phyloP scores from a whole-genome alignment of 2,888 invertebrate genomes.

The Andrena chrysosceles region DNA sequence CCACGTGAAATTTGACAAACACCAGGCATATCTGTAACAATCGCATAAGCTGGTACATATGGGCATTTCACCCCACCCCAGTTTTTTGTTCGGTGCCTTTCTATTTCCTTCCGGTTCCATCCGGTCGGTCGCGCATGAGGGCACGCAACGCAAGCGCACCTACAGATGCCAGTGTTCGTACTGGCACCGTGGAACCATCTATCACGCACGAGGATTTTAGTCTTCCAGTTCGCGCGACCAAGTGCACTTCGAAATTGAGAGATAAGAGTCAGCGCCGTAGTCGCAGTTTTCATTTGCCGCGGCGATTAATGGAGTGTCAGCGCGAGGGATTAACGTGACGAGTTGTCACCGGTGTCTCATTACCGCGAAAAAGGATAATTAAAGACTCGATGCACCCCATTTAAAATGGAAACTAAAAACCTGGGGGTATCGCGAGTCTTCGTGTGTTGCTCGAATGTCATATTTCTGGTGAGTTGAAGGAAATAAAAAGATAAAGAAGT shows the following conservation, averaged over 20 bases:
- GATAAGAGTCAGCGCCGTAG: too few relatives aligned
- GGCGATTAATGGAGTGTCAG: slow-evolving; percentile 40
- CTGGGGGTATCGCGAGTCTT: slow-evolving; percentile 77
- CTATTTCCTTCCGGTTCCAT: slow-evolving; percentile 84
- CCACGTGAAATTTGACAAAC: slow-evolving; percentile 41
- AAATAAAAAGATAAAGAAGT: background rate
- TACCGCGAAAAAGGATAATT: background rate
- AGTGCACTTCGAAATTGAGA: slow-evolving; percentile 50
- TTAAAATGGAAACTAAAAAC: slow-evolving; percentile 73
- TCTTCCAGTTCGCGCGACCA: slow-evolving; percentile 62
- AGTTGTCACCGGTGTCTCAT: slow-evolving; percentile 19
- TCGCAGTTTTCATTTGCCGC: background rate
- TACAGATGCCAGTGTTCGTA: slow-evolving; percentile 64
- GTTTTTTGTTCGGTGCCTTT: slow-evolving; percentile 75
- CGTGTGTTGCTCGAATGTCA: slow-evolving; percentile 82
- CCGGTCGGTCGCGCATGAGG: slow-evolving; percentile 81
- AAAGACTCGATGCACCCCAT: slow-evolving; percentile 6
- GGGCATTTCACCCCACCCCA: slow-evolving; percentile 70
- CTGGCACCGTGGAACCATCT: slow-evolving; percentile 49
- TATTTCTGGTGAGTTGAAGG: slow-evolving; percentile 80
- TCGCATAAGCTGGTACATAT: slow-evolving; percentile 39
- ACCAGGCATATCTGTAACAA: slow-evolving; percentile 45
- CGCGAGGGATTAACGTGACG: slow-evolving; percentile 44
- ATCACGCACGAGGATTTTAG: slow-evolving; percentile 68
- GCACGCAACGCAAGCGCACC: slow-evolving; percentile 74